Evolutionary conservation across 2,113 vertebrate genomes (phyloP).

Genomic region (Psophia crepitans): DNA sequence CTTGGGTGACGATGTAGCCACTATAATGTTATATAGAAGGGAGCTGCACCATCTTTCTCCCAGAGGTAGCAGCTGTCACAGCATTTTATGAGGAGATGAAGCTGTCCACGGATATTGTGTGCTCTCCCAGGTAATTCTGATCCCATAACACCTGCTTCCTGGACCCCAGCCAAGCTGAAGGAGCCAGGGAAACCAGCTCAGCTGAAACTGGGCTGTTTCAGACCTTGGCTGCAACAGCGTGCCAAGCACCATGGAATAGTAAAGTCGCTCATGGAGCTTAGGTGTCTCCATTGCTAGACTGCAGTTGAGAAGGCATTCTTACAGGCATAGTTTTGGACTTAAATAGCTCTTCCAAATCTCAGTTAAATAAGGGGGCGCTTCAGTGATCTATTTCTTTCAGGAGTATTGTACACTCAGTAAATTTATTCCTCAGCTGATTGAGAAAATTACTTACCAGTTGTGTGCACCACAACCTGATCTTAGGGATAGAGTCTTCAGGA

Average conservation of each 20-base stretch:
- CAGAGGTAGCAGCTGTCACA: neutral
- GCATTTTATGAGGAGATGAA: neutral
- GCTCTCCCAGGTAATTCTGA: neutral
- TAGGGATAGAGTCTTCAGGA: neutral
- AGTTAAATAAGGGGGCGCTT: neutral
- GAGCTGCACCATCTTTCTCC: neutral
- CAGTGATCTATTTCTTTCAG: neutral
- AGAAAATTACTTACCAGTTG: neutral
- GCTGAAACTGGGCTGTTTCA: neutral
- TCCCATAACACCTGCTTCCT: neutral
- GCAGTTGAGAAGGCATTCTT: neutral
- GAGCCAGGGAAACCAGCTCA: neutral
- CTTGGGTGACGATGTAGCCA: neutral
- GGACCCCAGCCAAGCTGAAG: neutral
- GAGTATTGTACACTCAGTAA: neutral
- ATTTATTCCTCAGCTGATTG: neutral
- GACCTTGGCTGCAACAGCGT: neutral
- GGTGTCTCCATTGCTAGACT: neutral
- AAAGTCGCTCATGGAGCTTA: neutral
- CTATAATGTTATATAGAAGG: neutral
- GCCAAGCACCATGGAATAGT: neutral
- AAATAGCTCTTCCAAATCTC: neutral
- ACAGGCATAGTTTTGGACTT: neutral
- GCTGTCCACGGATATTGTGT: neutral
- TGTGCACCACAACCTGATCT: neutral